A percentile compares a stretch with the other conserved stretches of the same genome.
Conservation (phyloP, 1,140 invertebrate genomes). For the Drosophila saltans region DNA sequence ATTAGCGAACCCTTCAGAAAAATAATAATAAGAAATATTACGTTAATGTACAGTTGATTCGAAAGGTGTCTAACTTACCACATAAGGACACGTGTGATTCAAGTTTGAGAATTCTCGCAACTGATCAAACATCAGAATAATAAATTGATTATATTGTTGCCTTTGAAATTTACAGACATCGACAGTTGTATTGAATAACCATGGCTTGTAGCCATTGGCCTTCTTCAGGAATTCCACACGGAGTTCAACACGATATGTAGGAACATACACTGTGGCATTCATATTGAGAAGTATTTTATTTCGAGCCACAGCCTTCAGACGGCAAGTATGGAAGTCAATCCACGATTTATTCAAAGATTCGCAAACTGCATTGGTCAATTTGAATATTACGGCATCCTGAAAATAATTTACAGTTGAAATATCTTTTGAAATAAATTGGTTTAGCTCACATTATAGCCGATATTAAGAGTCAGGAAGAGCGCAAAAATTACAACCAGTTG, state of each 20-base stretch:
- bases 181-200: conserved; percentile 3
- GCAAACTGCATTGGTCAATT: not conserved
- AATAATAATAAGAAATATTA: no score
- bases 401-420: no score
- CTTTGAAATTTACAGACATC: not conserved
- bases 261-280: not conserved
- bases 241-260: not conserved
- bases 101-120: conserved; percentile 1
- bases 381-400: not conserved
- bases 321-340: not conserved
- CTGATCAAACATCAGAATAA: not conserved
- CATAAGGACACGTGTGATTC: not conserved
- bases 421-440: no score
- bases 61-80: not conserved
- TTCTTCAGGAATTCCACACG: not conserved
- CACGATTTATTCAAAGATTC: not conserved
- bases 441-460: no score
- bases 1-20: not conserved
- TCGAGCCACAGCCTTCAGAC: not conserved
- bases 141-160: not conserved
- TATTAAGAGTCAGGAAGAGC: no score
- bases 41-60: no score
- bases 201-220: not conserved
- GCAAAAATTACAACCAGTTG: no score
- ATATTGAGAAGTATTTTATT: not conserved